Base-by-base conservation (phyloP, 2,888 invertebrate species). In the Petrolisthes manimaculis region DNA sequence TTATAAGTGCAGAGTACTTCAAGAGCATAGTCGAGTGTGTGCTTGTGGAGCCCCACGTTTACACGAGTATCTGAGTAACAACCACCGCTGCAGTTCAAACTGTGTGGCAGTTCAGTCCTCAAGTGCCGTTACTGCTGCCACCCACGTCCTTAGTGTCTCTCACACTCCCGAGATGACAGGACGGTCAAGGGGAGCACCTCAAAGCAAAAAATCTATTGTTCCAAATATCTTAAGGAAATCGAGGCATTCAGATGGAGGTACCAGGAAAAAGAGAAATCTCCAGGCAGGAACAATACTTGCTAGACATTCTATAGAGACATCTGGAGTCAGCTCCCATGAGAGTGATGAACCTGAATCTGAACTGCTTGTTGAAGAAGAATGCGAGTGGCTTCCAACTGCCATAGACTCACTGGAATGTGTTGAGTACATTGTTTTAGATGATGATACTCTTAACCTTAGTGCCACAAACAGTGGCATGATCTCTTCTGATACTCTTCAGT, bases 381-480 rank as follows among this genome's bases (percentile, higher is more conserved):
- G 88, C 24, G 88, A 81, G 18, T 88, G 84, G 69, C 61, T 88
- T 51, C 88, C 88, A 51, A 88, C 80, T 53, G 84, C 84, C 24
- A 88, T 88, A 84, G 84, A 75, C 37, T 81, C 88, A 8, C 84
- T 88, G 18, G 84, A 84, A 24, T 84, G 88, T 9, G 84, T 88
- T 71, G 88, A 88, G 61, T 88, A 88, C 21, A 84, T 88, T 53
- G 88, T 84, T n/a, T 51, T 88, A 12, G 87, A 88, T 84, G 87
- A 88, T 56, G 79, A 83, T 14, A 74, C 87, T 21, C 83, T 88
- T 24, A 88, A 88, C 78, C 74, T 88, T 0, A 79, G 79, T 51
- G 8, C 18, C 8, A 74, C 69, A 51, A 37, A 5, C 0, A 79
- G 71, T 9, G 71, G n/a, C 9, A 51, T 37, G 24, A 69, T 55